phyloP scores from a whole-genome alignment of 2,888 invertebrate species.

The Oligia fasciuncula region DNA sequence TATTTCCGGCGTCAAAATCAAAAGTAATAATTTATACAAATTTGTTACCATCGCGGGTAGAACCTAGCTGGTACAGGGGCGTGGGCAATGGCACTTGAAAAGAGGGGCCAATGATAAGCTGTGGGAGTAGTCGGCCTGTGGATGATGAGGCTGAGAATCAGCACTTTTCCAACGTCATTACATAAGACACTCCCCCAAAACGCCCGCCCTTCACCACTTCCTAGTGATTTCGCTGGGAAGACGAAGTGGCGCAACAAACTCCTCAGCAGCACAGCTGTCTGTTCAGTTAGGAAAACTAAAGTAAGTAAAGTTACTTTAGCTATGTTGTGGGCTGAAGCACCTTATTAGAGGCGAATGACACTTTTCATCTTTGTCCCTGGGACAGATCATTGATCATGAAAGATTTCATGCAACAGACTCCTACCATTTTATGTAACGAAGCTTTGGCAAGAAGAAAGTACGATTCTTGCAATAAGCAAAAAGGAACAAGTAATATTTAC shows the following conservation, averaged over 20 bases:
- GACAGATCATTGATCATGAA: no score
- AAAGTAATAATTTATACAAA: no score
- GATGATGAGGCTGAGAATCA: no score
- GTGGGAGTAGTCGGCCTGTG: no score
- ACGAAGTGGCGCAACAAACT: background rate
- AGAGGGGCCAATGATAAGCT: no score
- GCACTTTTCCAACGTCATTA: no score
- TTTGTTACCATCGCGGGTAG: no score
- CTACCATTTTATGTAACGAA: background rate
- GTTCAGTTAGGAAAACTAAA: background rate
- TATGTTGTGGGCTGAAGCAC: background rate
- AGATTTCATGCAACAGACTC: no score
- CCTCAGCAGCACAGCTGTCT: background rate
- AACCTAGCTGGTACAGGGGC: no score
- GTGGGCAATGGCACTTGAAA: no score
- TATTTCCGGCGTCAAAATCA: background rate
- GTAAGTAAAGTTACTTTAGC: background rate
- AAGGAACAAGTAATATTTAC: background rate
- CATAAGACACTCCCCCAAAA: no score
- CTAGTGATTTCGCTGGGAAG: background rate
- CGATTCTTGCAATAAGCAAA: background rate
- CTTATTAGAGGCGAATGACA: background rate
- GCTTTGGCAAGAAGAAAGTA: constrained; percentile 15
- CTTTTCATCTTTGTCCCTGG: background rate
- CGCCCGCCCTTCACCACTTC: background rate